Conservation (phyloP, 1,140 invertebrate genomes). For the Bradysia coprophila region DNA sequence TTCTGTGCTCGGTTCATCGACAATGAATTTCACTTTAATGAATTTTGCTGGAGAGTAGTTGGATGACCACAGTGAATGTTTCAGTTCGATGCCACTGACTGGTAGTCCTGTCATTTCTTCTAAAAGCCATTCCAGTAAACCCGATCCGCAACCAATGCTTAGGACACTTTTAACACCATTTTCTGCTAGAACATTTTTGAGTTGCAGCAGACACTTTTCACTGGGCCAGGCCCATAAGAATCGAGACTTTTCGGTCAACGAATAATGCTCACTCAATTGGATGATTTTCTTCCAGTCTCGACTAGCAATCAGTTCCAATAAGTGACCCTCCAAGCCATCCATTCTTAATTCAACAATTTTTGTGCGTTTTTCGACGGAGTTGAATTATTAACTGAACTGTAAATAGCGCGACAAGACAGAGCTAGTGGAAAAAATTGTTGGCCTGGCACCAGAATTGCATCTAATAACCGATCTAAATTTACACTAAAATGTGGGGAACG, state of each 20-base stretch:
- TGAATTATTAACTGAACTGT: too few species aligned
- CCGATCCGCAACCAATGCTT: conserved; percentile 28
- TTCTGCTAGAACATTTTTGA: conserved; percentile 13
- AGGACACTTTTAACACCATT: conserved; percentile 16
- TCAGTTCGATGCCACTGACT: conserved; percentile 25
- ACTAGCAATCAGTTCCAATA: not conserved
- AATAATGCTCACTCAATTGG: not conserved
- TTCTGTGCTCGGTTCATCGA: not conserved
- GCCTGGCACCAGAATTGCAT: too few species aligned
- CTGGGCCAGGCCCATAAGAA: conserved; percentile 26
- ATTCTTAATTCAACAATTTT: too few species aligned
- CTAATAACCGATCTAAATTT: too few species aligned
- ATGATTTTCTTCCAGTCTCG: not conserved
- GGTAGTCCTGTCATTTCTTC: conserved; percentile 20
- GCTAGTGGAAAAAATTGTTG: too few species aligned
- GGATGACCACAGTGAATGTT: conserved; percentile 27
- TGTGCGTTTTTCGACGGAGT: too few species aligned
- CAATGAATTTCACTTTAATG: conserved; percentile 22
- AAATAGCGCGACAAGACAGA: too few species aligned
- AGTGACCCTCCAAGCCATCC: not conserved
- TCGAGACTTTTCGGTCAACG: not conserved
- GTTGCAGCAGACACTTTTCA: conserved; percentile 23
- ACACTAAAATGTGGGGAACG: too few species aligned
- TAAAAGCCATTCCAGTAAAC: conserved; percentile 28
- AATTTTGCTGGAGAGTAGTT: conserved; percentile 28